Evolutionary conservation across 2,888 invertebrate species (phyloP).

Genomic region (Vandiemenella viatica): DNA sequence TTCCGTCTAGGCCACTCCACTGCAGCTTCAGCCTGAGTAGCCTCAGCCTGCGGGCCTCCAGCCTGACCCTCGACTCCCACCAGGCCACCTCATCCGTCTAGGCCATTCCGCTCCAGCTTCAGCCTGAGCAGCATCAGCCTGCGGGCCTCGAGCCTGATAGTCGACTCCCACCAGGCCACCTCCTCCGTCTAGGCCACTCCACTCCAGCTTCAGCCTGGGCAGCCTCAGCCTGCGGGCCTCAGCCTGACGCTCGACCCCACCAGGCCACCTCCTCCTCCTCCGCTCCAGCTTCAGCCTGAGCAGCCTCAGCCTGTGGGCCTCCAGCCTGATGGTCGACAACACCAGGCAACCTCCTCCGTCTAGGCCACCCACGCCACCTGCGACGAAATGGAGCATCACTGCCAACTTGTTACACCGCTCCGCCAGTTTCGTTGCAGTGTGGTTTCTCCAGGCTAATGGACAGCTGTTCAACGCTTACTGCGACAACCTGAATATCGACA

Average conservation of each 20-base stretch:
- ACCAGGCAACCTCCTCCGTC: slow-evolving; percentile 17
- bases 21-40: slow-evolving; percentile 32
- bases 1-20: no score
- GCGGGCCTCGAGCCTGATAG: slow-evolving; percentile 43
- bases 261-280: slow-evolving; percentile 33
- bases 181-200: slow-evolving; percentile 30
- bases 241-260: slow-evolving; percentile 29
- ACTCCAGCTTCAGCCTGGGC: slow-evolving; percentile 33
- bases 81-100: slow-evolving; percentile 17
- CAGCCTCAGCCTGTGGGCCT: slow-evolving; percentile 18
- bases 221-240: slow-evolving; percentile 18
- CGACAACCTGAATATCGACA: no score
- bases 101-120: no score
- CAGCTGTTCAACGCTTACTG: no score
- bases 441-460: no score
- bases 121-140: slow-evolving; percentile 48
- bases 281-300: slow-evolving; percentile 33
- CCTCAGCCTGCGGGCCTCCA: slow-evolving; percentile 17
- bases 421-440: no score
- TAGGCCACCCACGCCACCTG: no score
- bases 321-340: slow-evolving; percentile 15
- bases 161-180: no score
- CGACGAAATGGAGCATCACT: no score
- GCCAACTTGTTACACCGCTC: no score
- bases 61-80: slow-evolving; percentile 14